Evolutionary conservation across 2,113 vertebrate species (phyloP), one percentile per base, ranked within the genome.

Genomic region (Gallinago media): DNA sequence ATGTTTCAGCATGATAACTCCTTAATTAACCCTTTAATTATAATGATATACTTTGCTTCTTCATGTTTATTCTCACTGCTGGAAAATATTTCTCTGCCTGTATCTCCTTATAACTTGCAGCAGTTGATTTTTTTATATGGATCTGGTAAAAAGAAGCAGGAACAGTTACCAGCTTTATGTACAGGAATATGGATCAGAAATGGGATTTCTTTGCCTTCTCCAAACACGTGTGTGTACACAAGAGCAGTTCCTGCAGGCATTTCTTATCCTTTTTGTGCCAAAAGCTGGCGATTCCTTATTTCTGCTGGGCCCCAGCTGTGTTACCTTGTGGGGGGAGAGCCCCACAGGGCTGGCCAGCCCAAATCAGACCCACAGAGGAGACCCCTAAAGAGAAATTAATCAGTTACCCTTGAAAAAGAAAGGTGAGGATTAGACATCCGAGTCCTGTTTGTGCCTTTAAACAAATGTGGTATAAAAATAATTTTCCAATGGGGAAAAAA

Each of bases 71-170:
- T 96, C 91, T 96, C 91, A 82, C 87, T 92, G 96, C n/a, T 96
- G 76, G 89, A 94, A 88, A 89, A 73, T 96, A 98, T 96, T 92
- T 98, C 91, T 98, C 97, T 93, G 95, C 96, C 98, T 98, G 96
- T 98, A 89, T 92, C 52, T 32, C 81, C 81, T 80, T 97, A 63
- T 97, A 96, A 96, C 97, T 98, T 68, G 88, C 75, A 95, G 97
- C 97, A 97, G 97, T 98, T 98, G 98, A 98, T 88, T 98, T 98
- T 97, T 97, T 98, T 98, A 46, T 97, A 97, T 97, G 94, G 96
- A 25, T 71, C 56, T 95, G 18, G 42, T 87, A 59, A 58, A 92
- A 97, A 95, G 88, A 66, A 94, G 38, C 31, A 56, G 42, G 32
- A 71, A 40, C 0, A 2, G 6, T 87, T 94, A 27, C 82, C 65